Percentiles rank a stretch among this genome's conserved stretches.
These are phyloP conservation scores for Tribolium madens DNA, from an alignment of 1,140 invertebrate genomes.

Conservation along the genomic window DNA sequence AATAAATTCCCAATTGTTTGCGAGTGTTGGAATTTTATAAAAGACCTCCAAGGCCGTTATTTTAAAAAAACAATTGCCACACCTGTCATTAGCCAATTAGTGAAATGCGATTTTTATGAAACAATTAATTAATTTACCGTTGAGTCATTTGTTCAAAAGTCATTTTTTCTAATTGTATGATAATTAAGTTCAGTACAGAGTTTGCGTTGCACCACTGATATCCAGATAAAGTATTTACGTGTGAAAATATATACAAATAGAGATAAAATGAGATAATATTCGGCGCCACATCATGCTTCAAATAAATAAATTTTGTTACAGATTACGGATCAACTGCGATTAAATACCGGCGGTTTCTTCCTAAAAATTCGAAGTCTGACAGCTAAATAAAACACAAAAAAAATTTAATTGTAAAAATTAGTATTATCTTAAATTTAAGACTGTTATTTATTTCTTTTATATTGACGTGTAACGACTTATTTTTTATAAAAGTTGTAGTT, in stretches of 20 bases:
- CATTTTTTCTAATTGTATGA: no score
- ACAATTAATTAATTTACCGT: no score
- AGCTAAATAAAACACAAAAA: slow-evolving; percentile 17
- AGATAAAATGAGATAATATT: slow-evolving; percentile 2
- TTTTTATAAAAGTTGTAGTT: slow-evolving; percentile 24
- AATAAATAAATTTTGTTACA: neutral
- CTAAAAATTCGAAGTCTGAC: slow-evolving; percentile 59
- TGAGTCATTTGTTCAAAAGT: no score
- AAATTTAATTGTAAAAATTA: neutral
- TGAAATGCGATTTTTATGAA: no score
- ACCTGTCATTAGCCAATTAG: no score
- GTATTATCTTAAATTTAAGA: slow-evolving; percentile 20
- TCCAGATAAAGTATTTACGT: slow-evolving; percentile 13
- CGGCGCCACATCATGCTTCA: slow-evolving; percentile 3
- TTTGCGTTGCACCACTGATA: neutral
- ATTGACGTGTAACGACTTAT: slow-evolving; percentile 5
- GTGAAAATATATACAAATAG: neutral
- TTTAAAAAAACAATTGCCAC: no score
- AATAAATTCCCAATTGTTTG: no score
- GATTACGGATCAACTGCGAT: slow-evolving; percentile 67
- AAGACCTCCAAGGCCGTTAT: no score
- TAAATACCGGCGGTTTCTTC: slow-evolving; percentile 74
- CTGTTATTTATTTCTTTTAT: slow-evolving; percentile 41
- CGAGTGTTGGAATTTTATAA: no score
- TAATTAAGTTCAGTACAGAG: neutral